Evolutionary conservation across 2,113 vertebrate species (phyloP), one percentile per base, ranked within the genome.

Genomic region (Corythornis vintsioides): DNA sequence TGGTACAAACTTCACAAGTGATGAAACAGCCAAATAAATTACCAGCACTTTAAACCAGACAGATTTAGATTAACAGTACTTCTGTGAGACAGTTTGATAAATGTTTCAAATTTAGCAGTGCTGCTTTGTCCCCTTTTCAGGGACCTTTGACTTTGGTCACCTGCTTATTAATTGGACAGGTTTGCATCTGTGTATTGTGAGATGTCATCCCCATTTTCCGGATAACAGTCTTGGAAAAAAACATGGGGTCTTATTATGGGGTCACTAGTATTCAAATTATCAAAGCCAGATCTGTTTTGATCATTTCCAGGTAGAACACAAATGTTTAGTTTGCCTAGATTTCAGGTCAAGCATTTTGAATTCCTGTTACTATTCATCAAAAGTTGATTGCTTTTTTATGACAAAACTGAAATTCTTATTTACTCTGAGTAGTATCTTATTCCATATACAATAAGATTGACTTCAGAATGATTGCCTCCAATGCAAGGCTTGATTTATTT

Each of bases 1-100:
- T 70, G 83, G 70, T 83, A 74, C 72, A 96, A 97, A 93, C 87
- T 92, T 97, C 94, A 94, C 82, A 91, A 93, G 93, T 94, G 94
- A 95, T 96, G 94, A 96, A 97, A 94, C 42, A 53, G 74, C 89
- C 61, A 93, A 97, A 95, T 95, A 92, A 96, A 97, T 97, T 95
- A 88, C 79, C 74, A 71, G 40, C 1, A 4, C 79, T 96, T 95
- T 92, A 95, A 96, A 96, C 24, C 35, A 88, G 95, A 94, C 92
- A 97, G 66, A 45, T 96, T 97, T 94, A 95, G 88, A 97, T 95
- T 95, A 97, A 91, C 77, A 94, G n/a, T 61, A 95, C 83, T 89
- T 97, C 87, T 93, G n/a, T 81, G 63, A 94, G 88, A 93, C 88
- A 93, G 81, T 83, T 95, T 98, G 95, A 97, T 94, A 96, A 97